Percentiles rank a stretch among this genome's conserved stretches.
Evolutionary conservation across 1,140 invertebrate genomes (phyloP).

Genomic region (Antheraea pernyi): DNA sequence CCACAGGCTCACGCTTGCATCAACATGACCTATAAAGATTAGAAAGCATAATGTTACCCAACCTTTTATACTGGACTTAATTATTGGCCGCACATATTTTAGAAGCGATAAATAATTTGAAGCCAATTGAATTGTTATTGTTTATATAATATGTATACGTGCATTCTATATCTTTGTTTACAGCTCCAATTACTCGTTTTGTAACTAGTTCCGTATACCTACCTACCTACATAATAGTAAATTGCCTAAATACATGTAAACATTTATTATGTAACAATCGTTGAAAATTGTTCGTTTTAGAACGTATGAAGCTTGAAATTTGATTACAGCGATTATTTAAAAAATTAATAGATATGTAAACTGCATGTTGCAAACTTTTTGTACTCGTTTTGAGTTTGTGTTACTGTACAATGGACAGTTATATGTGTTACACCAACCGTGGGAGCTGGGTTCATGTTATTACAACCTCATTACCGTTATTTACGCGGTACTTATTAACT

Average conservation of each 20-base stretch:
- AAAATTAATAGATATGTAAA: not conserved
- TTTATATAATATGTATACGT: not conserved
- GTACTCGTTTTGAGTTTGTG: not conserved
- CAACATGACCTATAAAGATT: too few relatives aligned
- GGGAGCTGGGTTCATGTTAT: not conserved
- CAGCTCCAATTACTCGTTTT: not conserved
- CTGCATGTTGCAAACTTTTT: not conserved
- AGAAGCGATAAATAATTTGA: not conserved
- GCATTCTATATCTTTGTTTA: not conserved
- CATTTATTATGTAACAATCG: not conserved
- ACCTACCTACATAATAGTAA: not conserved
- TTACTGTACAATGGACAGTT: conserved; percentile 14
- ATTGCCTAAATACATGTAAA: not conserved
- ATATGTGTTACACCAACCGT: conserved; percentile 18
- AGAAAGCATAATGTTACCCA: too few relatives aligned
- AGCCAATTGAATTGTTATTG: not conserved
- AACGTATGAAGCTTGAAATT: not conserved
- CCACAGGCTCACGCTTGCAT: too few relatives aligned
- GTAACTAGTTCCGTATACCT: not conserved
- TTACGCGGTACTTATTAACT: not conserved
- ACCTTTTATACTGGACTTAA: too few relatives aligned
- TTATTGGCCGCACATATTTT: not conserved
- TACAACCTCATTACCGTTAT: conserved; percentile 1
- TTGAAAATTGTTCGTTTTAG: not conserved
- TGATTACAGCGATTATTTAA: too few relatives aligned